Evolutionary conservation across 2,888 invertebrate species (phyloP).

Genomic region (Scaptomyza caliginosa): DNA sequence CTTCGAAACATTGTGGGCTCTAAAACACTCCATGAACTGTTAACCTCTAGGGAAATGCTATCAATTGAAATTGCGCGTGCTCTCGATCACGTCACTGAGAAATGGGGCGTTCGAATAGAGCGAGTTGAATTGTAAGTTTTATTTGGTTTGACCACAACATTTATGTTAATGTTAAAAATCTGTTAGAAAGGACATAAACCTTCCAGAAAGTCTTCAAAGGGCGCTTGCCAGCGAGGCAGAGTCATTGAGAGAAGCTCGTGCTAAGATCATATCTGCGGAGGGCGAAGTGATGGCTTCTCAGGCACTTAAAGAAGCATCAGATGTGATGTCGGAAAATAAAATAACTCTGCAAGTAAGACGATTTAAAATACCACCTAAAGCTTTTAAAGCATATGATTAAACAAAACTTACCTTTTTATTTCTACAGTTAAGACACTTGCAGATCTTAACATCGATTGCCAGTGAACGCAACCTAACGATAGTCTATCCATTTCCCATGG

Average conservation of each 20-base stretch:
- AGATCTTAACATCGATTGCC: constrained; percentile 69
- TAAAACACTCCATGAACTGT: constrained; percentile 92
- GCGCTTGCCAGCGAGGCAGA: constrained; percentile 79
- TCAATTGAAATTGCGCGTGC: constrained; percentile 93
- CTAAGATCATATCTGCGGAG: constrained; percentile 78
- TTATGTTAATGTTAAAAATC: neutral
- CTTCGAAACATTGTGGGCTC: constrained; percentile 96
- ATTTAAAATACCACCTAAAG: no score
- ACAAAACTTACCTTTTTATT: no score
- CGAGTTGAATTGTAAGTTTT: constrained; percentile 92
- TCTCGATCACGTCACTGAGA: constrained; percentile 92
- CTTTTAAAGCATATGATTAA: no score
- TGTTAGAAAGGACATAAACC: constrained; percentile 71
- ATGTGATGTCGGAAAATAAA: constrained; percentile 73
- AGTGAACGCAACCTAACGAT: constrained; percentile 64
- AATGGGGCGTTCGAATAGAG: constrained; percentile 96
- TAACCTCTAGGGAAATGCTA: constrained; percentile 95
- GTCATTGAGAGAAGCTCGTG: constrained; percentile 74
- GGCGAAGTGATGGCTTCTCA: constrained; percentile 72
- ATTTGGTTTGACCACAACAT: no score
- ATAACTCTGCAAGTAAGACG: constrained; percentile 70
- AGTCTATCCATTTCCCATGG: constrained; percentile 74
- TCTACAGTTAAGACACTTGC: constrained; percentile 69
- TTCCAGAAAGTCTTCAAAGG: constrained; percentile 67
- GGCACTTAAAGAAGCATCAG: constrained; percentile 75